Percentiles rank a stretch among this genome's conserved stretches.
phyloP scores from a whole-genome alignment of 2,113 vertebrate species.

The Hipposideros armiger region DNA sequence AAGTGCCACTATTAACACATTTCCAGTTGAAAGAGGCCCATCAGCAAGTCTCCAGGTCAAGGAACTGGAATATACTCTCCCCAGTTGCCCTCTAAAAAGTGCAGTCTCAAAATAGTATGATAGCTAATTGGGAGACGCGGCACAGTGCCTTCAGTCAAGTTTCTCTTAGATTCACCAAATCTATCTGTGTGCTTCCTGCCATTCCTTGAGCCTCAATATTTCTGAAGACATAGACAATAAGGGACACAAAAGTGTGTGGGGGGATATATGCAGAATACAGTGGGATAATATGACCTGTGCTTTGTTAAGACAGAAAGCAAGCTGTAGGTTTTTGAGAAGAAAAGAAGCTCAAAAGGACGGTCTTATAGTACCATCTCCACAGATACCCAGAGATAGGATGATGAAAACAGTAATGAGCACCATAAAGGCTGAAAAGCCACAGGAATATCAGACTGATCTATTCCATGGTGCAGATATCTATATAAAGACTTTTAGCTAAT shows the following conservation, averaged over 20 bases:
- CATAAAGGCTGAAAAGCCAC: constrained; percentile 72
- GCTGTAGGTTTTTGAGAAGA: constrained; percentile 63
- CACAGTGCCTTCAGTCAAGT: background rate
- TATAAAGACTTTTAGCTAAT: constrained; percentile 72
- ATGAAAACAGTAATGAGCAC: constrained; percentile 50
- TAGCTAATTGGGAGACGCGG: constrained; percentile 5
- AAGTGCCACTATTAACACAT: constrained; percentile 22
- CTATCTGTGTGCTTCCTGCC: constrained; percentile 11
- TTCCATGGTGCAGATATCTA: constrained; percentile 55
- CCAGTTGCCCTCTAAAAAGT: background rate
- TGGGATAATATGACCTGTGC: constrained; percentile 24
- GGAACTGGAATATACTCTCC: background rate
- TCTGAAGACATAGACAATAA: constrained; percentile 55
- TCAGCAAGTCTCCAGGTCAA: constrained; percentile 29
- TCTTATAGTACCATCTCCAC: constrained; percentile 44
- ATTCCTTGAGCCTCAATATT: constrained; percentile 3
- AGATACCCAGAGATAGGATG: constrained; percentile 22
- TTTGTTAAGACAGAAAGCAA: constrained; percentile 76
- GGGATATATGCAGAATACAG: background rate
- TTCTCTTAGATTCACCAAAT: constrained; percentile 1
- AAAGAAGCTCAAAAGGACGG: constrained; percentile 61
- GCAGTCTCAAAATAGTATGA: constrained; percentile 19
- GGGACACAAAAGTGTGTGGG: background rate
- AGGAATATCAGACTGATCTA: constrained; percentile 67
- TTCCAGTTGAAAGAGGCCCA: constrained; percentile 14